Evolutionary conservation across 2,797 vertebrate species (phyloP).

Genomic region (Prunella strophiata): DNA sequence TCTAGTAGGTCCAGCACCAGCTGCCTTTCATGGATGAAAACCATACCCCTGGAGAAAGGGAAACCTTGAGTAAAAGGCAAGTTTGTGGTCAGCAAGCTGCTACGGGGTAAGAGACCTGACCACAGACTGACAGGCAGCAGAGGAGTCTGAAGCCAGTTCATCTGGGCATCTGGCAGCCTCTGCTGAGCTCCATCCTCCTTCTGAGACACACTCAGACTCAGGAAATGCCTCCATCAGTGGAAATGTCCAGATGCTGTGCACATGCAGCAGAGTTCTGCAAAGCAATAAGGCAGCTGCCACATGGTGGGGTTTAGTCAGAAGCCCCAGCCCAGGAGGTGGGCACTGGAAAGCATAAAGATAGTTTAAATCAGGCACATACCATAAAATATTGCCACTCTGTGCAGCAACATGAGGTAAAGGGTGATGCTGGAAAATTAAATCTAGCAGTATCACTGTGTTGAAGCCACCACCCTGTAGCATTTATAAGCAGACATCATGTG

Average conservation of each 20-base stretch:
- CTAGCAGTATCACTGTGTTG: neutral
- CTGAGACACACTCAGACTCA: neutral
- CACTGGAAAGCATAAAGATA: neutral
- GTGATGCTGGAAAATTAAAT: neutral
- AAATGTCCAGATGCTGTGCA: slow-evolving; percentile 42
- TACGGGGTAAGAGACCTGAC: neutral
- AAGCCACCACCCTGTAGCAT: neutral
- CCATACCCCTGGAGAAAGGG: neutral
- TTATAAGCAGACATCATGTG: neutral
- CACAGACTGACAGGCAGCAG: neutral
- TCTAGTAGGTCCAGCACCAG: neutral
- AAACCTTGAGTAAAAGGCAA: neutral
- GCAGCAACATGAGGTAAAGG: neutral
- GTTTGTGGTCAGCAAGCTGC: neutral
- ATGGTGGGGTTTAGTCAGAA: neutral
- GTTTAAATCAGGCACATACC: neutral
- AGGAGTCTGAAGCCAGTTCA: neutral
- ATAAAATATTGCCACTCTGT: neutral
- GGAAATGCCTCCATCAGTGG: neutral
- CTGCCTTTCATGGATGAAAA: neutral
- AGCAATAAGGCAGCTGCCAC: neutral
- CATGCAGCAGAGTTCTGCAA: neutral
- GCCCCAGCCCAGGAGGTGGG: neutral
- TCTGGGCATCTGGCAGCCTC: neutral
- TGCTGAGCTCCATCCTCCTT: neutral